These are phyloP conservation scores for Eledona agricola DNA, from an alignment of 2,888 invertebrate species.

Conservation along the genomic window DNA sequence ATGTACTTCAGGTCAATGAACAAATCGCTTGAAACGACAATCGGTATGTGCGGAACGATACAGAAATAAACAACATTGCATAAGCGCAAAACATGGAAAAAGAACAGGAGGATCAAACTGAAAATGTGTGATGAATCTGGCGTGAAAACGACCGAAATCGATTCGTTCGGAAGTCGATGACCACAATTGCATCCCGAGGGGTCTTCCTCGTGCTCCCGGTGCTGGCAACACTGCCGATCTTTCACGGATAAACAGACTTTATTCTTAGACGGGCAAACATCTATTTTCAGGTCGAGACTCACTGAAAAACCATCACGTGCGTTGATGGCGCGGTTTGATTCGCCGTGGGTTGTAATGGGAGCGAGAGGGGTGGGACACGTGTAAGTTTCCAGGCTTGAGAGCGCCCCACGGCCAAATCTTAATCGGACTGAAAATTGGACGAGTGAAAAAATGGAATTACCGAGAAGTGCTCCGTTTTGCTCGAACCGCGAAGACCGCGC, in stretches of 20 bases:
- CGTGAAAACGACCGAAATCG: constrained; percentile 8
- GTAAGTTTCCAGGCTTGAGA: too few species aligned
- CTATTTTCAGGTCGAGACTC: constrained; percentile 33
- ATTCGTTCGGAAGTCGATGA: not conserved
- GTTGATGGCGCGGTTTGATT: constrained; percentile 21
- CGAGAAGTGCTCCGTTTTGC: constrained; percentile 3
- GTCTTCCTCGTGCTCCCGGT: not conserved
- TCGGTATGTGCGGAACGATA: not conserved
- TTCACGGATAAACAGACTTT: constrained; percentile 37
- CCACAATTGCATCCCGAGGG: too few species aligned
- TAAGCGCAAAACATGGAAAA: not conserved
- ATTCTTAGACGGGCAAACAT: constrained; percentile 33
- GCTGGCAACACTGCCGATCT: constrained; percentile 31
- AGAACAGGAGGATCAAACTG: constrained; percentile 11
- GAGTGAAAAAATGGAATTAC: constrained; percentile 12
- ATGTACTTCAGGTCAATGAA: constrained; percentile 22
- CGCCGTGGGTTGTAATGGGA: constrained; percentile 17
- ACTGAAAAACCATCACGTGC: constrained; percentile 29
- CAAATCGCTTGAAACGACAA: constrained; percentile 12
- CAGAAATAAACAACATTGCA: not conserved
- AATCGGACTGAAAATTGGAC: constrained; percentile 13
- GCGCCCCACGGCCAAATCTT: constrained; percentile 1
- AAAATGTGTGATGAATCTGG: constrained; percentile 11
- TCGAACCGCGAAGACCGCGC: not conserved
- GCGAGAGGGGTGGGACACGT: constrained; percentile 8